Percentiles rank a stretch among this genome's conserved stretches.
Evolutionary conservation across 2,113 vertebrate species (phyloP).

Genomic region (Sapayoa aenigma): DNA sequence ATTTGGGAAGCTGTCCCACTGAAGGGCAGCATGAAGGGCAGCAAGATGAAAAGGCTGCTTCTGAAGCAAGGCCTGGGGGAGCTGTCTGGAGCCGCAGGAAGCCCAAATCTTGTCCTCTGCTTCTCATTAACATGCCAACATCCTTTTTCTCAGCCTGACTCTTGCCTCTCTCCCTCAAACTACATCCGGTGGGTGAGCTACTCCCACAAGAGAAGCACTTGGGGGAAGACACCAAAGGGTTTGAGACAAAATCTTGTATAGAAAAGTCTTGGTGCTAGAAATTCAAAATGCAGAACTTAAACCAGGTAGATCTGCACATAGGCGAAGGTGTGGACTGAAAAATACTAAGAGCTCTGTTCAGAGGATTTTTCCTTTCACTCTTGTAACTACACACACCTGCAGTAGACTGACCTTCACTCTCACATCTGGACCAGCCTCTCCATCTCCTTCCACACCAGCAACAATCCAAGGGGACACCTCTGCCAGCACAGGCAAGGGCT

Average conservation of each 20-base stretch:
- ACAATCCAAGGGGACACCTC: background rate
- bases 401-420: background rate
- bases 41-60: background rate
- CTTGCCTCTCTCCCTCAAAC: background rate
- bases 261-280: background rate
- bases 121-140: background rate
- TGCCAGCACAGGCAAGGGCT: background rate
- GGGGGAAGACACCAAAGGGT: background rate
- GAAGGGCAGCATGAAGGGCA: conserved; percentile 64
- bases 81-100: background rate
- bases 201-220: background rate
- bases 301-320: background rate
- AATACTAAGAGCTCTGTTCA: background rate
- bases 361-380: background rate
- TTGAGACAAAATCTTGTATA: background rate
- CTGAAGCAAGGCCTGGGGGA: background rate
- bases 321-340: background rate
- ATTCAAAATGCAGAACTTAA: background rate
- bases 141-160: background rate
- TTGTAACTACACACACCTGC: background rate
- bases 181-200: background rate
- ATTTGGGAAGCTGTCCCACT: conserved; percentile 65
- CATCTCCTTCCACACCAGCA: background rate
- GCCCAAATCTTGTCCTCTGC: background rate
- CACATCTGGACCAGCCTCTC: background rate